These are phyloP conservation scores for Toxotes jaculatrix DNA, from an alignment of 2,113 vertebrate species.

Conservation along the genomic window DNA sequence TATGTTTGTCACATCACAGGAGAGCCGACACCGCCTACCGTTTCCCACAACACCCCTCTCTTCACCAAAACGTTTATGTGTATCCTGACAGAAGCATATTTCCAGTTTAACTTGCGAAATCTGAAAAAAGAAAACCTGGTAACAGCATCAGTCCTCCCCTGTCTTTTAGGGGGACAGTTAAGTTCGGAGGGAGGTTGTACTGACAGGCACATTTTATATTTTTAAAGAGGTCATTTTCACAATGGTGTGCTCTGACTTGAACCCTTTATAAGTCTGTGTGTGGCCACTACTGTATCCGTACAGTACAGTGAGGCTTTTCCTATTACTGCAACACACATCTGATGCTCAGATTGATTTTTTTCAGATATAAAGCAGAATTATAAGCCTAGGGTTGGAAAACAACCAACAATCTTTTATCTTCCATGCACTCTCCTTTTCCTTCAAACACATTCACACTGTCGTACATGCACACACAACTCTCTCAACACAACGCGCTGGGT, in stretches of 20 bases:
- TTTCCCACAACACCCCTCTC: background rate
- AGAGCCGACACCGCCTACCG: too few species aligned
- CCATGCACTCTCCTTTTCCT: constrained; percentile 37
- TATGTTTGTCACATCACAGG: too few species aligned
- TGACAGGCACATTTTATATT: background rate
- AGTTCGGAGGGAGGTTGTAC: background rate
- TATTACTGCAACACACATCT: constrained; percentile 29
- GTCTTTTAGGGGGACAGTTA: constrained; percentile 1
- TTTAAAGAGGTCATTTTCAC: constrained; percentile 10
- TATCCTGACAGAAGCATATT: background rate
- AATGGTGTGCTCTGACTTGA: background rate
- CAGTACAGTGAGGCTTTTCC: constrained; percentile 19
- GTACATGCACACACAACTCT: constrained; percentile 33
- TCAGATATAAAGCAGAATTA: constrained; percentile 72
- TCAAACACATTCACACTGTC: constrained; percentile 18
- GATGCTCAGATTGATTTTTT: constrained; percentile 68
- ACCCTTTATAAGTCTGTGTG: constrained; percentile 3
- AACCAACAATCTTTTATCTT: constrained; percentile 48
- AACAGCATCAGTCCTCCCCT: background rate
- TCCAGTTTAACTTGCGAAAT: background rate
- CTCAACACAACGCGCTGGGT: constrained; percentile 47
- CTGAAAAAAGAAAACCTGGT: background rate
- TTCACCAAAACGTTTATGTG: background rate
- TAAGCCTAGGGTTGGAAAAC: constrained; percentile 70
- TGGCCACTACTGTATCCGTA: background rate